Evolutionary conservation across 2,797 vertebrate species (phyloP).

Genomic region (Geotrypetes seraphini): DNA sequence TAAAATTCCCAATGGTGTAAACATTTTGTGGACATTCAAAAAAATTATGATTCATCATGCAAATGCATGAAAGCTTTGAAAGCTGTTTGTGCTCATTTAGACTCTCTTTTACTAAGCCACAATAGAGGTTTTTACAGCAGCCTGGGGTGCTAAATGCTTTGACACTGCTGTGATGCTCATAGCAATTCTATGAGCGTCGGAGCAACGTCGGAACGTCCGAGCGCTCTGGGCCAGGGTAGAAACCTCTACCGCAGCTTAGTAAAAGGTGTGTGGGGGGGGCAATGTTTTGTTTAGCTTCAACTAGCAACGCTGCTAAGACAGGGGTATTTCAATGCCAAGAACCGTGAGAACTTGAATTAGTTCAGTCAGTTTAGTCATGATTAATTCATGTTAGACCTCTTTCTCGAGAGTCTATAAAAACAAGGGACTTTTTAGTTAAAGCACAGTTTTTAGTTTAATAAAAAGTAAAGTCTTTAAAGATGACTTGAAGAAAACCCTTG

Average conservation of each 20-base stretch:
- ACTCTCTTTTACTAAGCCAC: too few relatives aligned
- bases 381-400: slow-evolving; percentile 55
- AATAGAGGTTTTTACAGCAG: too few relatives aligned
- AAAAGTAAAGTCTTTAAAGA: slow-evolving; percentile 48
- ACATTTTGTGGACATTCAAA: slow-evolving; percentile 20
- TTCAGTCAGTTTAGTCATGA: slow-evolving; percentile 65
- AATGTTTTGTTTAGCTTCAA: slow-evolving; percentile 38
- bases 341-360: slow-evolving; percentile 50
- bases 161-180: too few relatives aligned
- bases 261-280: too few relatives aligned
- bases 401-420: slow-evolving; percentile 48
- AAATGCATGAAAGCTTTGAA: slow-evolving; percentile 11
- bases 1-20: slow-evolving; percentile 5
- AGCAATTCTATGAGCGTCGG: too few relatives aligned
- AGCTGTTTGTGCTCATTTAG: slow-evolving; percentile 11
- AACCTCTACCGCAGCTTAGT: too few relatives aligned
- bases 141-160: too few relatives aligned
- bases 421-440: slow-evolving; percentile 47
- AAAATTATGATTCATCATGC: slow-evolving; percentile 34
- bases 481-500: slow-evolving; percentile 16
- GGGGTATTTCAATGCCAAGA: slow-evolving; percentile 44
- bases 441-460: slow-evolving; percentile 49
- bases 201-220: too few relatives aligned
- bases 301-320: slow-evolving; percentile 27
- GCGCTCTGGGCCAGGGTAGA: too few relatives aligned